Conservation (phyloP, 2,113 vertebrate genomes). For the Phylloscopus whistleri region DNA sequence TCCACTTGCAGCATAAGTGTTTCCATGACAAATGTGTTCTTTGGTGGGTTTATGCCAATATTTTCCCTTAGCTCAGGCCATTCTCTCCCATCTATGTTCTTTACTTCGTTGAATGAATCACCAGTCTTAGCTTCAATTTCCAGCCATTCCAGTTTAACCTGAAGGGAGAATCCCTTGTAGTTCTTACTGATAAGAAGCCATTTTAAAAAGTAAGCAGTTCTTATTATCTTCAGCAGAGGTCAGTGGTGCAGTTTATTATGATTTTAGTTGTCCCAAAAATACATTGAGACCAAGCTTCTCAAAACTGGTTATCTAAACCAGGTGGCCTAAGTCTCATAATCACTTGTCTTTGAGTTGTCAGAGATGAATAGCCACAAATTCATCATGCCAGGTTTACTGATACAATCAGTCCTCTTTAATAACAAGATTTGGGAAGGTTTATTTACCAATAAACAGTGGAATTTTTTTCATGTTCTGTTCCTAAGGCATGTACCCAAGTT, state of each 20-base stretch:
- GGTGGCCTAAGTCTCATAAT: background rate
- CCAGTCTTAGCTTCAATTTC: background rate
- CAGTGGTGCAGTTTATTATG: background rate
- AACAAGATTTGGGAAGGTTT: background rate
- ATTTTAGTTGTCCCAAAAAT: background rate
- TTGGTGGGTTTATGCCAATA: background rate
- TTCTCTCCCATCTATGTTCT: background rate
- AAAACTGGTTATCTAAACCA: background rate
- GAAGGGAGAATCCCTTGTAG: background rate
- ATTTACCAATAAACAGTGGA: background rate
- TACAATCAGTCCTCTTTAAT: background rate
- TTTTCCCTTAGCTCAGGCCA: background rate
- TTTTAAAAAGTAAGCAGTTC: background rate
- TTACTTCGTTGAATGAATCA: background rate
- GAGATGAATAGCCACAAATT: background rate
- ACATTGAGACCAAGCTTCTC: background rate
- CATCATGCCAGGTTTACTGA: background rate
- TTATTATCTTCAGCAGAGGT: conserved; percentile 38
- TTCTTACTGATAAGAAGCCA: background rate
- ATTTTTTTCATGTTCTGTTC: background rate
- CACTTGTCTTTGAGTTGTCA: background rate
- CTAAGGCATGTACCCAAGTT: background rate
- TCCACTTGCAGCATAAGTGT: background rate
- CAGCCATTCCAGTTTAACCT: background rate
- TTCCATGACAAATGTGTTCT: background rate